phyloP scores from a whole-genome alignment of 1,140 invertebrate species.

The Nebria ingens region DNA sequence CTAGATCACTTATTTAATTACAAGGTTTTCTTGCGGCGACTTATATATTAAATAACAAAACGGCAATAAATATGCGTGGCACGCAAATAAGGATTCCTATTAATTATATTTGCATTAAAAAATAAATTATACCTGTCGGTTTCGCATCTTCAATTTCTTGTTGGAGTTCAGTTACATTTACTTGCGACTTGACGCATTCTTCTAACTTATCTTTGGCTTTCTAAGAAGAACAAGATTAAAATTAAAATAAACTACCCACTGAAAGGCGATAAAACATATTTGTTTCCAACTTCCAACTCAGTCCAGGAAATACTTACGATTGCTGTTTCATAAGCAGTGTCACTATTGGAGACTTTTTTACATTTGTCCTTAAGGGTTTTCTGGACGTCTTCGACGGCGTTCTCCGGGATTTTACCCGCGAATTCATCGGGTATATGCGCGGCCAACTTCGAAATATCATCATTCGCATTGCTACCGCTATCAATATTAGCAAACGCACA shows the following conservation, averaged over 20 bases:
- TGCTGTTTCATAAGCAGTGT: background rate
- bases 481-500: background rate
- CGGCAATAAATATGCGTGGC: too few species aligned
- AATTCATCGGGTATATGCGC: background rate
- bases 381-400: constrained; percentile 25
- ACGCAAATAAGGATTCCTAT: too few species aligned
- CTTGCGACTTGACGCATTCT: constrained; percentile 37
- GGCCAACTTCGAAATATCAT: background rate
- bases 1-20: too few species aligned
- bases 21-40: too few species aligned
- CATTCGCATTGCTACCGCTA: background rate
- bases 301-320: constrained; percentile 14
- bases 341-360: constrained; percentile 21
- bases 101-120: too few species aligned
- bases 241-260: background rate
- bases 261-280: constrained; percentile 9
- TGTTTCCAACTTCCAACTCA: background rate
- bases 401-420: background rate
- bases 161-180: constrained; percentile 41
- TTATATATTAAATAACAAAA: too few species aligned
- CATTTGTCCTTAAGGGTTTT: constrained; percentile 36
- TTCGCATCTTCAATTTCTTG: constrained; percentile 49
- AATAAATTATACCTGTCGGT: too few species aligned
- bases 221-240: constrained; percentile 23
- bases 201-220: constrained; percentile 23